Base-by-base conservation (phyloP, 2,888 invertebrate species). In the Spisula solida region DNA sequence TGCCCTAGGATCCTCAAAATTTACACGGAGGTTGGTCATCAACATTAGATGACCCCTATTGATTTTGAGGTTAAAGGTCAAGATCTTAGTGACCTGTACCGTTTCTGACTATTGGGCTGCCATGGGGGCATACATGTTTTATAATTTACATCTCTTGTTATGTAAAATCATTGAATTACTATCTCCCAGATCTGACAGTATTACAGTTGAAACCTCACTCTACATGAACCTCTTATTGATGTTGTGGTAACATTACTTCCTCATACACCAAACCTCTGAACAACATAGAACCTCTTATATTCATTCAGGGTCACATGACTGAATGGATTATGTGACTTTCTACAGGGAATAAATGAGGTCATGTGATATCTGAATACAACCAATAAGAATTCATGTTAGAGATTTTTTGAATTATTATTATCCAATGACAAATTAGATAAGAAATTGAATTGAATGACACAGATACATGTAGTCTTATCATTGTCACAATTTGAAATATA, bases 301-400 rank as follows among this genome's bases (percentile, higher is more conserved):
- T 75, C 75, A 75, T 31, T 31, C 34, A 75, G 75, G 34, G 75
- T 75, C 75, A 75, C 18, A 4, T 75, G 75, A 75, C 75, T 75
- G 14, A 16, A 18, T 75, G 12, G 31, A 34, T 75, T 31, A 75
- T 75, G 75, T 75, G 75, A 75, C 75, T 25, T 34, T 75, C 75
- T 34, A 75, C 75, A 75, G 75, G 75, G 75, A 75, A 75, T 75
- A 31, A 34, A 75, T 75, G 75, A 75, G 75, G 75, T 75, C 75
- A 75, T 75, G 75, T 75, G 75, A 75, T 75, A 14, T 75, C 75
- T 75, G 34, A 75, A 31, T 31, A 34, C 75, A 75, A 31, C 75
- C 75, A 75, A 75, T 75, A 4, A 75, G 34, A 75, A 75, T 75
- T 31, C 75, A 75, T 75, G 75, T 75, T 75, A 31, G 31, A 75